Evolutionary conservation across 2,113 vertebrate genomes (phyloP).

Genomic region (Varanus komodoensis): DNA sequence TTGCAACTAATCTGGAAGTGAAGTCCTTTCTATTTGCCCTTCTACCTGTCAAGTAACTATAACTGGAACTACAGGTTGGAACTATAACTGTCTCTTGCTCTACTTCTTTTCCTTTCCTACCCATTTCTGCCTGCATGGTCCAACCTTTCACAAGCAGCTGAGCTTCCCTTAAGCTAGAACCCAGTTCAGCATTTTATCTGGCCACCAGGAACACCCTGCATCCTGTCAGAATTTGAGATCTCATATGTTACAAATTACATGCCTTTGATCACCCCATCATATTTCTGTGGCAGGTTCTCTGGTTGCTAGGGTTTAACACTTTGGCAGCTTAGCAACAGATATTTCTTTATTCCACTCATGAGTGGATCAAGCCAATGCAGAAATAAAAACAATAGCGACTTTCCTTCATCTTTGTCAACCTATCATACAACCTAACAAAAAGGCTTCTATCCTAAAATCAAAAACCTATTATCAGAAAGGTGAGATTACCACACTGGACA

Average conservation of each 20-base stretch:
- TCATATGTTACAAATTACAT: not conserved
- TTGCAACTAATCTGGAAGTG: too few species aligned
- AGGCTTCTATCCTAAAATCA: conserved; percentile 19
- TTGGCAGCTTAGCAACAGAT: conserved; percentile 82
- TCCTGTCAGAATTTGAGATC: conserved; percentile 20
- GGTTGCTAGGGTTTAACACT: conserved; percentile 78
- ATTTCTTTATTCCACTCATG: conserved; percentile 74
- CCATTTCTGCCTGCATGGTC: too few species aligned
- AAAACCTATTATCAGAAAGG: not conserved
- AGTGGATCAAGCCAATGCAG: conserved; percentile 71
- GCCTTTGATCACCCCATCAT: conserved; percentile 39
- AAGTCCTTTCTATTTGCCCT: too few species aligned
- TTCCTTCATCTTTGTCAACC: conserved; percentile 56
- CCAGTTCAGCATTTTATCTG: conserved; percentile 47
- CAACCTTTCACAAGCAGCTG: not conserved
- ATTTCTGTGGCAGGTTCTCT: conserved; percentile 69
- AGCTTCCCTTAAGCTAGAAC: not conserved
- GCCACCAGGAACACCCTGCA: conserved; percentile 50
- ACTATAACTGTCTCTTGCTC: too few species aligned
- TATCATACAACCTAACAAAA: not conserved
- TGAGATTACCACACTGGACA: conserved; percentile 21
- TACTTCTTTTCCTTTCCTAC: too few species aligned
- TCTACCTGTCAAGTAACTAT: too few species aligned
- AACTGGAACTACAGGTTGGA: too few species aligned
- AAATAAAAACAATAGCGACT: conserved; percentile 57